Base-by-base conservation (phyloP, 2,797 vertebrate species). In the Hafferia zeledoni region DNA sequence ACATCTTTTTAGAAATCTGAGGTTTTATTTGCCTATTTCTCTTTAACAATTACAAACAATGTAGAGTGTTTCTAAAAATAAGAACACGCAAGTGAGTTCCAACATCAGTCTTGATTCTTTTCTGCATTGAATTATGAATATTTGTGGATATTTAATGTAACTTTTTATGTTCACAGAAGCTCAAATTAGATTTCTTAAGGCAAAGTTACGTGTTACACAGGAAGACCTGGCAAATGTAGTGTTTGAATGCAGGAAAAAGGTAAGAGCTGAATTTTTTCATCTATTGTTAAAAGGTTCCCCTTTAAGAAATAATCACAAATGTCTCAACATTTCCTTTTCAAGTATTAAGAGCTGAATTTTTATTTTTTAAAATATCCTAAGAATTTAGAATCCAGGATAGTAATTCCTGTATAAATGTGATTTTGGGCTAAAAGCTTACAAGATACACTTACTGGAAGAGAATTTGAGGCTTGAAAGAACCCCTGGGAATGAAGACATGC, bases 151-250 rank as follows among this genome's bases (percentile, higher is more conserved):
- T 47, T 96, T 88, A 92, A 69, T 93, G 16, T 37, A 75, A 92
- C 44, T 56, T 80, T 93, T 87, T 96, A 63, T 84, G 57, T 97
- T 94, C 80, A 88, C 98, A 98, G 99, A 99, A 91, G 98, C 98
- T 93, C 99, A 99, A 90, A 98, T 99, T 80, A 98, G 98, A 87
- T 98, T 99, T 97, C 96, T 99, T 75, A 99, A 99, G 96, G 99
- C 99, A 93, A 99, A 99, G 95, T 96, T 99, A 64, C 98, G 94
- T 82, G 98, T 99, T 87, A 98, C 97, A 83, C 98, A 99, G 87
- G 99, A 99, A 72, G 99, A 99, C 92, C 87, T 99, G 95, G 98
- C 98, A 96, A 98, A 96, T 35, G 67, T 98, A 50, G 97, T 98
- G 18, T 94, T 96, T 96, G 98, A 99, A 93, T 99, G 97, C 96